phyloP scores from a whole-genome alignment of 2,797 vertebrate species.

The Anomalospiza imberbis region DNA sequence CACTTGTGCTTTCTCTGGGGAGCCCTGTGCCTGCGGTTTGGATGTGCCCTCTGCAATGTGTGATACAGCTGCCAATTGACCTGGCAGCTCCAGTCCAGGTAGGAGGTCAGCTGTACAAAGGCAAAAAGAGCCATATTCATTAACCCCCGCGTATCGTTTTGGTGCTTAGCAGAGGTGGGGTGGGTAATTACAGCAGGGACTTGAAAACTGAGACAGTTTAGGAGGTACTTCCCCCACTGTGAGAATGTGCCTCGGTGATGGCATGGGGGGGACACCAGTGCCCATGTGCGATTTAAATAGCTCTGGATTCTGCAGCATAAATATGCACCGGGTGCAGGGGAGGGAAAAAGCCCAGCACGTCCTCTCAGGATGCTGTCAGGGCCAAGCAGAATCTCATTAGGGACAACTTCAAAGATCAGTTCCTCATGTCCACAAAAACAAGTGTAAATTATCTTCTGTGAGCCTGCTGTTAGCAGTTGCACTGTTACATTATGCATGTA shows the following conservation, averaged over 20 bases:
- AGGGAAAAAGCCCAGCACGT: constrained; percentile 56
- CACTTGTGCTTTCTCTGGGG: not conserved
- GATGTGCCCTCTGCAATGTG: not conserved
- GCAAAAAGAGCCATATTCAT: not conserved
- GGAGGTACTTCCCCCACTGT: constrained; percentile 22
- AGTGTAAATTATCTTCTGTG: constrained; percentile 82
- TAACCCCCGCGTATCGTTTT: not conserved
- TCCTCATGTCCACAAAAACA: constrained; percentile 80
- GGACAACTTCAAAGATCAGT: constrained; percentile 80
- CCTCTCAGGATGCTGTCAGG: constrained; percentile 80
- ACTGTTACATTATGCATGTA: constrained; percentile 80
- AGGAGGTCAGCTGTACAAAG: not conserved
- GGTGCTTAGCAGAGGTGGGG: constrained; percentile 5
- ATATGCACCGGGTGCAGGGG: constrained; percentile 70
- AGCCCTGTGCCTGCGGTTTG: not conserved
- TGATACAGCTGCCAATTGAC: not conserved
- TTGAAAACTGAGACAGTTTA: constrained; percentile 35
- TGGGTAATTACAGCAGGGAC: constrained; percentile 15
- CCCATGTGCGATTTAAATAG: constrained; percentile 64
- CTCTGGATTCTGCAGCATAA: constrained; percentile 68
- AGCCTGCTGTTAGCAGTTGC: constrained; percentile 77
- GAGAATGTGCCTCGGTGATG: constrained; percentile 15
- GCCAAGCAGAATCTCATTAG: constrained; percentile 81
- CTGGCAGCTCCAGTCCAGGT: not conserved
- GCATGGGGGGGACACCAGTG: constrained; percentile 23